phyloP scores from a whole-genome alignment of 2,797 vertebrate genomes.

The Hyperoplus immaculatus region DNA sequence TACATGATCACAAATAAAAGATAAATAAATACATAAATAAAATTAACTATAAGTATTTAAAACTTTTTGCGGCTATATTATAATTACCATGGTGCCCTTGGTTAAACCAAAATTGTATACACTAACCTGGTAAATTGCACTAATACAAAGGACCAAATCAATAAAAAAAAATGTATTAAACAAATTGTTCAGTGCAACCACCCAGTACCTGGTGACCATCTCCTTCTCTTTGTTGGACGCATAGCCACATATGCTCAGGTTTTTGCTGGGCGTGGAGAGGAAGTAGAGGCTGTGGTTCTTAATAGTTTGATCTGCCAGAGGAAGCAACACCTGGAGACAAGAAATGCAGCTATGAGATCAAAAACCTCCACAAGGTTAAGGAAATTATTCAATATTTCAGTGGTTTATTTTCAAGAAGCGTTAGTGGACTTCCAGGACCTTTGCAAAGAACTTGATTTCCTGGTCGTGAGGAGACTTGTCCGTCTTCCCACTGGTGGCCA shows the following conservation, averaged over 20 bases:
- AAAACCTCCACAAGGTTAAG: background rate
- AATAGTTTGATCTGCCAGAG: slow-evolving; percentile 95
- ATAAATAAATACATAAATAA: too few species aligned
- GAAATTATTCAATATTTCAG: background rate
- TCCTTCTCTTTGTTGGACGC: slow-evolving; percentile 99
- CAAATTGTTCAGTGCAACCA: background rate
- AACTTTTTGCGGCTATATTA: too few species aligned
- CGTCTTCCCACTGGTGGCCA: slow-evolving; percentile 95
- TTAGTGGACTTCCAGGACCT: slow-evolving; percentile 83
- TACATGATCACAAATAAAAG: too few species aligned
- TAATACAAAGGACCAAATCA: too few species aligned
- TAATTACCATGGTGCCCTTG: too few species aligned
- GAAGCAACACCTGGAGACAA: slow-evolving; percentile 91
- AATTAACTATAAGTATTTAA: too few species aligned
- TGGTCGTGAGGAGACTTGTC: slow-evolving; percentile 98
- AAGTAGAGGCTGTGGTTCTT: slow-evolving; percentile 98
- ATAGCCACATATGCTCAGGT: slow-evolving; percentile 94
- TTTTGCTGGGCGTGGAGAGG: slow-evolving; percentile 95
- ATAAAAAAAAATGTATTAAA: too few species aligned
- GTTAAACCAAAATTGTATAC: too few species aligned
- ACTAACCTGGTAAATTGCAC: too few species aligned
- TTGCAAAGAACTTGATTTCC: slow-evolving; percentile 99
- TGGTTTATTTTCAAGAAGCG: background rate
- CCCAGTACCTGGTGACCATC: slow-evolving; percentile 94
- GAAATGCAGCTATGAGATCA: background rate